Percentiles rank a stretch among this genome's conserved stretches.
Conservation (phyloP, 2,888 invertebrate genomes). For the Ichneumoninae sp. region DNA sequence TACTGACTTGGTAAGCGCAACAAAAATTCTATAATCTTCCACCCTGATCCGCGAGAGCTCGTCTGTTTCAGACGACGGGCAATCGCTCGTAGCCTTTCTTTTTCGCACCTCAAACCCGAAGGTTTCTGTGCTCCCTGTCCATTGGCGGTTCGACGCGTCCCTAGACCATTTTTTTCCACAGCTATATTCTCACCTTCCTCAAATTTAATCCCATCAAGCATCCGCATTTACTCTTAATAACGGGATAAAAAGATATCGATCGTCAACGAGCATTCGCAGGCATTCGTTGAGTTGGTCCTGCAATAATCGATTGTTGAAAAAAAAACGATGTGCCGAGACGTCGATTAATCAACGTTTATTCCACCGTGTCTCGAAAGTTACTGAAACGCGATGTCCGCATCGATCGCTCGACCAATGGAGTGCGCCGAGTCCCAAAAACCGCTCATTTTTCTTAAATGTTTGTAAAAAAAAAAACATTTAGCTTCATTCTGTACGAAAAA, state of each 20-base stretch:
- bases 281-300: background rate
- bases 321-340: background rate
- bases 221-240: conserved; percentile 61
- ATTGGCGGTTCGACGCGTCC: conserved; percentile 17
- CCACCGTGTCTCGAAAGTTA: background rate
- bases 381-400: background rate
- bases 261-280: background rate
- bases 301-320: background rate
- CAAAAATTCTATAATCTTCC: conserved; percentile 15
- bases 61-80: background rate
- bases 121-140: background rate
- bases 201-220: conserved; percentile 48
- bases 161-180: background rate
- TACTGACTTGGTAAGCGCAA: conserved; percentile 79
- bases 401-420: background rate
- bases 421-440: background rate
- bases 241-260: background rate
- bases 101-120: background rate
- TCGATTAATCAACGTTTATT: conserved; percentile 3
- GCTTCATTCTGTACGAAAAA: background rate
- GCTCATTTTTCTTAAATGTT: background rate
- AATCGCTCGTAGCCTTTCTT: background rate
- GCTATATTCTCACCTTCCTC: background rate
- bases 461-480: background rate
- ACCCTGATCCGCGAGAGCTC: background rate